phyloP scores from a whole-genome alignment of 2,113 vertebrate species.

The Ciconia stormi region DNA sequence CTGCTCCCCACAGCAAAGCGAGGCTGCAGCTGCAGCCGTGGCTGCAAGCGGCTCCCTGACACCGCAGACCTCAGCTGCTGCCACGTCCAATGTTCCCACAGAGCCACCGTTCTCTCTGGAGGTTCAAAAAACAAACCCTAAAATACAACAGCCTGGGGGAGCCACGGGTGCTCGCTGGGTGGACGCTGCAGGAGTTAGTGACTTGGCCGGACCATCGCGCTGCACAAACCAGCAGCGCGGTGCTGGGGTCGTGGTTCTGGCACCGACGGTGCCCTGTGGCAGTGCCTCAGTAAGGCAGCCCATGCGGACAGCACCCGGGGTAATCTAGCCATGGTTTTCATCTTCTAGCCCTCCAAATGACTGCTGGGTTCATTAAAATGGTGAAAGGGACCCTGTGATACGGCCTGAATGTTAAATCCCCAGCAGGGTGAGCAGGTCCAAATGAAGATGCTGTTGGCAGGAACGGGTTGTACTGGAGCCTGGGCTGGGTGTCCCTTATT shows the following conservation, averaged over 20 bases:
- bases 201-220: accelerated
- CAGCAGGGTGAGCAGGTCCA: neutral
- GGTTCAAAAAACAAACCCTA: neutral
- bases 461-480: neutral
- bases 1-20: neutral
- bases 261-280: neutral
- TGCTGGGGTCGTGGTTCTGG: neutral
- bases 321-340: too few species aligned
- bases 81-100: accelerated
- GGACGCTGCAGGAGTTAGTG: accelerated
- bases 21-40: neutral
- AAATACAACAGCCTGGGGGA: neutral
- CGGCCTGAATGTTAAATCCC: neutral
- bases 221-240: neutral
- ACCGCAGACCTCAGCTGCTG: neutral
- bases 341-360: neutral
- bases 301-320: accelerated
- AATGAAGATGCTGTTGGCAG: neutral
- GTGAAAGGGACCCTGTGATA: neutral
- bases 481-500: neutral
- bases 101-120: neutral
- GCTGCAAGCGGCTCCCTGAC: neutral
- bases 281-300: neutral
- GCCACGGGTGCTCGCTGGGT: neutral
- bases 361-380: neutral